Conservation (phyloP, 2,113 vertebrate species). For the Oceanites oceanicus region DNA sequence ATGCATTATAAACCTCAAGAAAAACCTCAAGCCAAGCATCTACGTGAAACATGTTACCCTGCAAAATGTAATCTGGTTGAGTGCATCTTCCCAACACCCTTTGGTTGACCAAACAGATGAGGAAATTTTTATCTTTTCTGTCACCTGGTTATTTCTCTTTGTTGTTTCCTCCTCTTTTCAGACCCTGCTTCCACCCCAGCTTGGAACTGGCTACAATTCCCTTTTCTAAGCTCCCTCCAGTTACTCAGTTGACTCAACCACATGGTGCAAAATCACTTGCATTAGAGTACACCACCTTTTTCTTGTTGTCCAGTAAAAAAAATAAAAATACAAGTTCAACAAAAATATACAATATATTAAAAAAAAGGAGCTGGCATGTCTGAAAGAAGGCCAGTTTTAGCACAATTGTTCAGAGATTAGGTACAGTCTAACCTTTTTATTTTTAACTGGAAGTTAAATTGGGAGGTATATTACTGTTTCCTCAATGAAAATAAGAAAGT, state of each 20-base stretch:
- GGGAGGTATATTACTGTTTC: background rate
- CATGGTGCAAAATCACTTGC: background rate
- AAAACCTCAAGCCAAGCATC: accelerated
- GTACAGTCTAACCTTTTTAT: background rate
- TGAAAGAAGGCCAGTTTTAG: background rate
- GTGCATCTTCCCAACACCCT: background rate
- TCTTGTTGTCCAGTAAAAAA: background rate
- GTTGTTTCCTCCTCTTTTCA: background rate
- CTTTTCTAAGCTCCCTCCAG: background rate
- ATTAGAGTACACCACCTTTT: background rate
- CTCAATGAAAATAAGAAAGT: background rate
- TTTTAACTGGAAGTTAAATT: background rate
- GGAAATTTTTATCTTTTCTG: background rate
- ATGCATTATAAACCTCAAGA: background rate
- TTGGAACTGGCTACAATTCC: background rate
- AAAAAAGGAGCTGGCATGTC: background rate
- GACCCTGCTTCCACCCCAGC: accelerated
- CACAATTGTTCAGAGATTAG: background rate
- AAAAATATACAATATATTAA: background rate
- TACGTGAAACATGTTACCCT: accelerated
- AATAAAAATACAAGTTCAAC: background rate
- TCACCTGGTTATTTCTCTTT: background rate
- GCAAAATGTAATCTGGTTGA: background rate
- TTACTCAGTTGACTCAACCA: background rate
- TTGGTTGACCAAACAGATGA: background rate